Base-by-base conservation (phyloP, 2,797 vertebrate genomes). In the Iguana delicatissima region DNA sequence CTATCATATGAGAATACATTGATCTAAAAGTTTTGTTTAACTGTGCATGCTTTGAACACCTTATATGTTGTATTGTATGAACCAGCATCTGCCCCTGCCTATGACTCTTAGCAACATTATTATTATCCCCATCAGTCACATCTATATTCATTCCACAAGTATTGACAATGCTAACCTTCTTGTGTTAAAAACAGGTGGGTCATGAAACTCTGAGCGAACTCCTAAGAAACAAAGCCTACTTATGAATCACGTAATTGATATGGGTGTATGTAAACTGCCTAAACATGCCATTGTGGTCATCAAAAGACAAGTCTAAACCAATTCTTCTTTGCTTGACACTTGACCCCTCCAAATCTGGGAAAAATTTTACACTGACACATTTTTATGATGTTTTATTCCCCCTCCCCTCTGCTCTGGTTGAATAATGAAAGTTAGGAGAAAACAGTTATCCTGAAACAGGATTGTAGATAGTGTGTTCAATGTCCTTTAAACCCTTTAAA, bases 401-500 rank as follows among this genome's bases (percentile, higher is more conserved):
- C 52, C 52, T 12, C 52, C 7, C 52, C 52, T 12, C 90, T 87
- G 86, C 62, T 3, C 80, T 8, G 1, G 0, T 12, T 89, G 87
- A 93, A 89, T 0, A 86, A 38, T 74, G 74, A 94, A 94, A 96
- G 91, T 50, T 46, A 62, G 13, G 86, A 81, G 81, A 91, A 89
- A 84, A 50, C 86, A 89, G 18, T 93, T 85, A 52, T 84, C 85
- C 88, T 84, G 50, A 95, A 92, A 90, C 3, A 8, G 92, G 92
- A 94, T 92, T 0, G 20, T 55, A 90, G 84, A 90, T 86, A 95
- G 89, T 93, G 88, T 90, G 89, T 90, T 35, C 93, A 79, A 86
- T 95, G 92, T 93, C 91, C 92, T 95, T 93, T 94, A 95, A 96
- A 93, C 92, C 77, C 92, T 95, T 94, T 95, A 94, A 95, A 95